Conservation (phyloP, 2,797 vertebrate genomes). For the Gila robusta region DNA sequence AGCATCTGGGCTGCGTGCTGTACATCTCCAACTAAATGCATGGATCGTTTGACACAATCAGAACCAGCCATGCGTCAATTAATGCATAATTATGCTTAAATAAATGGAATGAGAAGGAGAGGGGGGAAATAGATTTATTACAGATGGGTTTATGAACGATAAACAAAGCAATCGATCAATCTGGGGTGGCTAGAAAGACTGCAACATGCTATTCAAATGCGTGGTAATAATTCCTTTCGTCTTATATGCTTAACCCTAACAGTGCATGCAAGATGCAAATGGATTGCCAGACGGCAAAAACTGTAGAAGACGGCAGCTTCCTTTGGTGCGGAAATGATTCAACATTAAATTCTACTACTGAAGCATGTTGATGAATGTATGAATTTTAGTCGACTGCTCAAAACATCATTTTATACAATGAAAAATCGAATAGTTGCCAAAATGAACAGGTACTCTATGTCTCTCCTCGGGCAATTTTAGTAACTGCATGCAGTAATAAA, state of each 20-base stretch:
- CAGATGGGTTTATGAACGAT: conserved; percentile 82
- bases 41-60: conserved; percentile 80
- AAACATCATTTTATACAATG: neutral
- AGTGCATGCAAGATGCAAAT: conserved; percentile 77
- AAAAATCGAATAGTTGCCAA: neutral
- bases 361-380: conserved; percentile 51
- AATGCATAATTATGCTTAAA: conserved; percentile 81
- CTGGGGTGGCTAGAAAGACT: conserved; percentile 66
- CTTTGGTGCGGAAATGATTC: conserved; percentile 77
- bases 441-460: neutral
- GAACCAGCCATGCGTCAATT: conserved; percentile 81
- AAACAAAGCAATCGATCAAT: conserved; percentile 85
- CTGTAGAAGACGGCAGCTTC: conserved; percentile 68
- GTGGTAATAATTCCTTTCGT: conserved; percentile 73
- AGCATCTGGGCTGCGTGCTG: conserved; percentile 60
- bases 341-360: conserved; percentile 71
- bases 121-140: conserved; percentile 75
- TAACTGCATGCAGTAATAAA: neutral
- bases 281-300: conserved; percentile 75
- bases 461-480: neutral
- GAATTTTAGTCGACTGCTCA: conserved; percentile 5
- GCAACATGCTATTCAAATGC: conserved; percentile 71
- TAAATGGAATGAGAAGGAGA: conserved; percentile 61
- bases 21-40: conserved; percentile 62
- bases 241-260: conserved; percentile 75